Evolutionary conservation across 2,113 vertebrate species (phyloP).

Genomic region (Rhea americana): DNA sequence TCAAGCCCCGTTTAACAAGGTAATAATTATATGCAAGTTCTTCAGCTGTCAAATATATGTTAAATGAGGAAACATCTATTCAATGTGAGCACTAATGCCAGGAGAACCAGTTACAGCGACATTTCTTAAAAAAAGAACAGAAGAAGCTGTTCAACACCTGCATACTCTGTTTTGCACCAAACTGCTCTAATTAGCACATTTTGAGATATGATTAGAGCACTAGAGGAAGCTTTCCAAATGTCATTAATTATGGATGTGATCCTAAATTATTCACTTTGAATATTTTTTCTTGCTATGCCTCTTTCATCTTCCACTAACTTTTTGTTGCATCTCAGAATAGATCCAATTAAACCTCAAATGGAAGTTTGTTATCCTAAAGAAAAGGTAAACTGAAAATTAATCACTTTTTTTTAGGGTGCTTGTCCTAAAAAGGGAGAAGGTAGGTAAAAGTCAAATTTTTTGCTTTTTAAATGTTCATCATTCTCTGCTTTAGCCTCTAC

Average conservation of each 20-base stretch:
- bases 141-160: slow-evolving; percentile 71
- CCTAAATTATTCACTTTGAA: slow-evolving; percentile 81
- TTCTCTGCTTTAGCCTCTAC: neutral
- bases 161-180: slow-evolving; percentile 67
- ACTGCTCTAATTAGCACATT: slow-evolving; percentile 78
- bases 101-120: neutral
- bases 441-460: neutral
- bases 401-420: neutral
- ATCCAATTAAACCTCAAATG: slow-evolving; percentile 65
- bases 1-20: slow-evolving; percentile 29
- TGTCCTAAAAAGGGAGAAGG: neutral
- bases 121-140: slow-evolving; percentile 34
- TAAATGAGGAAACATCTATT: slow-evolving; percentile 13
- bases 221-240: slow-evolving; percentile 74
- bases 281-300: slow-evolving; percentile 66
- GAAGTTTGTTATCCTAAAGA: slow-evolving; percentile 61
- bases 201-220: slow-evolving; percentile 73
- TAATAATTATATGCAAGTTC: neutral
- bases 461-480: neutral
- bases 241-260: slow-evolving; percentile 80
- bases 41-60: slow-evolving; percentile 29
- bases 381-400: slow-evolving; percentile 72
- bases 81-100: neutral
- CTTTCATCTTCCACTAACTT: slow-evolving; percentile 76
- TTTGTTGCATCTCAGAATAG: slow-evolving; percentile 70